A percentile compares a stretch with the other conserved stretches of the same genome.
phyloP scores from a whole-genome alignment of 2,888 invertebrate species.

The Ypsolopha scabrella region DNA sequence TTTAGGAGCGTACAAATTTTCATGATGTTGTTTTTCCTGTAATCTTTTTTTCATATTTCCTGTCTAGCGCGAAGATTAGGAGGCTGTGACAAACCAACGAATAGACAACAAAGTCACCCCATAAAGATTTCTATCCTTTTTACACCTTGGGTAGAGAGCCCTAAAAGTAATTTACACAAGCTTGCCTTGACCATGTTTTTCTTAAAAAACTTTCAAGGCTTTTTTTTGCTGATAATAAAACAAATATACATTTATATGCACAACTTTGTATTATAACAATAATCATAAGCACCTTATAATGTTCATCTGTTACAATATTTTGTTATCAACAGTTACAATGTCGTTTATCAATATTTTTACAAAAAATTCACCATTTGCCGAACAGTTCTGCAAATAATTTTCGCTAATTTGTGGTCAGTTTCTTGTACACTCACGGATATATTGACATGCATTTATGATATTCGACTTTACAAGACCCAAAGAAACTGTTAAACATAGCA shows the following conservation, averaged over 20 bases:
- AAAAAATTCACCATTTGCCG: slow-evolving; percentile 60
- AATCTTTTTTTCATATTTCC: too few species aligned
- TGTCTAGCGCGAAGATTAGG: too few species aligned
- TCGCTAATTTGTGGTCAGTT: neutral
- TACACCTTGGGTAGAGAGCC: too few species aligned
- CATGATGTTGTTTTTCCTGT: too few species aligned
- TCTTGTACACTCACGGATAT: neutral
- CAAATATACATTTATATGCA: slow-evolving; percentile 41
- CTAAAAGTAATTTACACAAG: too few species aligned
- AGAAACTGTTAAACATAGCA: neutral
- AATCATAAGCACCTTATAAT: slow-evolving; percentile 70
- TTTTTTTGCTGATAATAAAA: neutral
- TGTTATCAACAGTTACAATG: slow-evolving; percentile 64
- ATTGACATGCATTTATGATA: neutral
- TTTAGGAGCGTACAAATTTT: too few species aligned
- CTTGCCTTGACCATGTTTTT: too few species aligned
- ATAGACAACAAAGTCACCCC: too few species aligned
- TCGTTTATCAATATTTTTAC: slow-evolving; percentile 65
- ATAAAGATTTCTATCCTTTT: too few species aligned
- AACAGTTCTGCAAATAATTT: neutral
- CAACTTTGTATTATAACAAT: slow-evolving; percentile 71
- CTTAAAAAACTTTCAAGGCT: too few species aligned
- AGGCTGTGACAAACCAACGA: too few species aligned
- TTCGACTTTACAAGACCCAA: neutral
- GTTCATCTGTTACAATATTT: slow-evolving; percentile 36